Evolutionary conservation across 2,888 invertebrate genomes (phyloP).

Genomic region (Dorcus parallelipipedus): DNA sequence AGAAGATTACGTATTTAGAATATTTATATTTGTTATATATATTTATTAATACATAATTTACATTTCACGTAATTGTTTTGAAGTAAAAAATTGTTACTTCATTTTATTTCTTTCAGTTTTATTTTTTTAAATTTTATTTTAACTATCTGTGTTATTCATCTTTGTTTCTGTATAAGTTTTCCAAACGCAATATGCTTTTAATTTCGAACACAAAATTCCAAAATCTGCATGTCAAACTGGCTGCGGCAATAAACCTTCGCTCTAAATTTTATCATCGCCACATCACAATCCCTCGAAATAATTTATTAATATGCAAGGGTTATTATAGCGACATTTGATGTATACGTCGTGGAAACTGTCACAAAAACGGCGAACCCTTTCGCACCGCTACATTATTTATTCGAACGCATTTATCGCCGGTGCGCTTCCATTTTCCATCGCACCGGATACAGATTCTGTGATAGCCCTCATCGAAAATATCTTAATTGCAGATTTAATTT

Average conservation of each 20-base stretch:
- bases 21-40: too few relatives aligned
- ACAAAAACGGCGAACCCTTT: constrained; percentile 35
- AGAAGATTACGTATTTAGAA: too few relatives aligned
- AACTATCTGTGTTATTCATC: too few relatives aligned
- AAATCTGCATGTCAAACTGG: too few relatives aligned
- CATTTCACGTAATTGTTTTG: too few relatives aligned
- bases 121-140: too few relatives aligned
- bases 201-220: too few relatives aligned
- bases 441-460: neutral
- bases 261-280: neutral
- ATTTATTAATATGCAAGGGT: constrained; percentile 7
- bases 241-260: neutral
- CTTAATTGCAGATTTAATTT: neutral
- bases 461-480: neutral
- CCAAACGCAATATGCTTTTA: too few relatives aligned
- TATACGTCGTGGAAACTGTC: constrained; percentile 34
- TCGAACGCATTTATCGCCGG: constrained; percentile 18
- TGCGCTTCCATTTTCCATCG: constrained; percentile 6
- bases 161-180: too few relatives aligned
- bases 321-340: constrained; percentile 27
- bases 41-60: too few relatives aligned
- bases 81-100: too few relatives aligned
- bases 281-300: neutral
- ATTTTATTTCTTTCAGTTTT: too few relatives aligned
- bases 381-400: constrained; percentile 35